Evolutionary conservation across 2,797 vertebrate genomes (phyloP), one percentile per base, ranked within the genome.

Genomic region (Tangara arthus): DNA sequence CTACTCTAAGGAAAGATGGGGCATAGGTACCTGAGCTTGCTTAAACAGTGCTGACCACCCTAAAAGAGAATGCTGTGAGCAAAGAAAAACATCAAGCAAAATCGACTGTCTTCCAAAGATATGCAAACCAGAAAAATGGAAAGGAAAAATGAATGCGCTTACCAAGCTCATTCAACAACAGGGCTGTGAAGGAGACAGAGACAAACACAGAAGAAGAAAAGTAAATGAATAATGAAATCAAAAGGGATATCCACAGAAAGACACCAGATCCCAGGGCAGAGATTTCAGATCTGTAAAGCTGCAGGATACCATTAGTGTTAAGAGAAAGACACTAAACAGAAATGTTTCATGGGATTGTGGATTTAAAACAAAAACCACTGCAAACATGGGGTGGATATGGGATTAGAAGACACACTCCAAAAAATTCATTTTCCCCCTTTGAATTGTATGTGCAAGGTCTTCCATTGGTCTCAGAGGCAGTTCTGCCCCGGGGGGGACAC

Each of bases 101-200:
- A 87, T 55, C 3, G 84, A 92, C 13, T 47, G 63, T 60, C 56
- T 82, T 84, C 85, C 3, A 11, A 94, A 89, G 96, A 95, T 59
- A 93, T 0, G 15, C 35, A 92, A 82, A 96, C 63, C 77, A 89
- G 79, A 82, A 84, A 95, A 95, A 98, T 95, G 97, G 90, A 91
- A 97, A 97, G 96, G 93, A 95, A 93, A 97, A 97, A 97, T 76
- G 91, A 98, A 98, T 97, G 97, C 85, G 98, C 98, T 98, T 98
- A 98, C 98, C 98, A 98, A 98, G 97, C 98, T 98, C 98, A 98
- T 97, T 98, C 97, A 98, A 98, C 96, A 98, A 98, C 97, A 98
- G 98, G 97, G 98, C 98, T 98, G 98, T 97, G 97, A 97, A 98
- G 95, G 96, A 98, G 98, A 98, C 97, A 98, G 95, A 98, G 94